Percentiles rank a stretch among this genome's conserved stretches.
phyloP scores from a whole-genome alignment of 2,797 vertebrate genomes.

The Acanthurus tractus region DNA sequence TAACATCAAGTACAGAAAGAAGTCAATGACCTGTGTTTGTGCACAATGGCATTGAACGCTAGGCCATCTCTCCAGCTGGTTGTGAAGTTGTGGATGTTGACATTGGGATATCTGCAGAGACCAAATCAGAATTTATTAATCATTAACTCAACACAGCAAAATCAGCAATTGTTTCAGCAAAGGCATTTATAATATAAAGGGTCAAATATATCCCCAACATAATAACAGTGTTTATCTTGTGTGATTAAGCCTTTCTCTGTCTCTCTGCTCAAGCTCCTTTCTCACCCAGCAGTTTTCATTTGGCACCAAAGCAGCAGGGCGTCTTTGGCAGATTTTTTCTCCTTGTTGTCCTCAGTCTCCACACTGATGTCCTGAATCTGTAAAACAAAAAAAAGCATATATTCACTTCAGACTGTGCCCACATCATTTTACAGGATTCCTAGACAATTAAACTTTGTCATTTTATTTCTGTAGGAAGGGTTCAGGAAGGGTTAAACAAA shows the following conservation, averaged over 20 bases:
- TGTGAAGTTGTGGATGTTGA: slow-evolving; percentile 97
- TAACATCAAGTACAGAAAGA: slow-evolving; percentile 20
- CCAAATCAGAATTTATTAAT: slow-evolving; percentile 69
- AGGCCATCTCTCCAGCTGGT: slow-evolving; percentile 96
- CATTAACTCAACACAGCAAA: slow-evolving; percentile 48
- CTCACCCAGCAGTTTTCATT: slow-evolving; percentile 96
- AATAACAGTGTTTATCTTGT: slow-evolving; percentile 16
- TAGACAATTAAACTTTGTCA: neutral
- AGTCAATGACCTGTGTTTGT: slow-evolving; percentile 93
- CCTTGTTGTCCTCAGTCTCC: slow-evolving; percentile 95
- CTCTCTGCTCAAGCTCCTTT: slow-evolving; percentile 16
- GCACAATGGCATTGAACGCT: slow-evolving; percentile 95
- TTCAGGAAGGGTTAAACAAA: neutral
- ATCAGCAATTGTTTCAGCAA: slow-evolving; percentile 1
- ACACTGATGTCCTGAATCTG: slow-evolving; percentile 98
- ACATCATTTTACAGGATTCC: slow-evolving; percentile 20
- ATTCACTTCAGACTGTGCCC: slow-evolving; percentile 12
- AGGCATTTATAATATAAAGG: neutral
- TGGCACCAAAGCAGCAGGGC: slow-evolving; percentile 96
- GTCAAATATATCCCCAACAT: neutral
- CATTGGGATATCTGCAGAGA: slow-evolving; percentile 91
- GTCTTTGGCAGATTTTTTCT: slow-evolving; percentile 96
- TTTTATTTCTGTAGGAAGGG: neutral
- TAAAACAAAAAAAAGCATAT: slow-evolving; percentile 32
- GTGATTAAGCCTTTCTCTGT: neutral